Evolutionary conservation across 2,888 invertebrate species (phyloP).

Genomic region (Drosophila setosimentum): DNA sequence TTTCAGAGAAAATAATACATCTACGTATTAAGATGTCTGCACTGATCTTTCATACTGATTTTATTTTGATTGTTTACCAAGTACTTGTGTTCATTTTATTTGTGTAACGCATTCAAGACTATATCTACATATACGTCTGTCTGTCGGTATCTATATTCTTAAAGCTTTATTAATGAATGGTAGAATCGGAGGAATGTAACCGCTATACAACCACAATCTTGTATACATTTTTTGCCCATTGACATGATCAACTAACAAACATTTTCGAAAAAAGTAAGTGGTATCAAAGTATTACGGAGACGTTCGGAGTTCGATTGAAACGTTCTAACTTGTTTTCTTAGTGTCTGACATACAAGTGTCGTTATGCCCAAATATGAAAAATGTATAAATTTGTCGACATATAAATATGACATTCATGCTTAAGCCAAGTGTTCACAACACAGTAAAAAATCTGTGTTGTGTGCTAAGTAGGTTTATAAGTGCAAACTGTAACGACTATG

Average conservation of each 20-base stretch:
- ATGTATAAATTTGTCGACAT: neutral
- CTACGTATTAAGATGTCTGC: neutral
- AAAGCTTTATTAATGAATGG: neutral
- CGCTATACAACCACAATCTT: neutral
- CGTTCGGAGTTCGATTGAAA: neutral
- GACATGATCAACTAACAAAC: neutral
- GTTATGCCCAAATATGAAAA: neutral
- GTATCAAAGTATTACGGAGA: neutral
- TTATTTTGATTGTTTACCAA: neutral
- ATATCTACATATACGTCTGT: neutral
- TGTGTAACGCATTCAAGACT: neutral
- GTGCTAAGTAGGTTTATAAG: neutral
- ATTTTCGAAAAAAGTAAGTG: neutral
- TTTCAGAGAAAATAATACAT: neutral
- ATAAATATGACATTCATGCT: neutral
- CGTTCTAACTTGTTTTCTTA: neutral
- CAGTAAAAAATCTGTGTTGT: conserved; percentile 12
- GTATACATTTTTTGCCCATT: rapidly evolving
- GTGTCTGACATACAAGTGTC: neutral
- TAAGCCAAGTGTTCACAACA: conserved; percentile 1
- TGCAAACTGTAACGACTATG: neutral
- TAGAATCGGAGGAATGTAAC: neutral
- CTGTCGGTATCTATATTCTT: neutral
- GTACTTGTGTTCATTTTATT: neutral
- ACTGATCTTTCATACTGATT: neutral